Evolutionary conservation across 1,140 invertebrate species (phyloP), one percentile per base, ranked within the genome.

Genomic region (Tetragnatha versicolor): DNA sequence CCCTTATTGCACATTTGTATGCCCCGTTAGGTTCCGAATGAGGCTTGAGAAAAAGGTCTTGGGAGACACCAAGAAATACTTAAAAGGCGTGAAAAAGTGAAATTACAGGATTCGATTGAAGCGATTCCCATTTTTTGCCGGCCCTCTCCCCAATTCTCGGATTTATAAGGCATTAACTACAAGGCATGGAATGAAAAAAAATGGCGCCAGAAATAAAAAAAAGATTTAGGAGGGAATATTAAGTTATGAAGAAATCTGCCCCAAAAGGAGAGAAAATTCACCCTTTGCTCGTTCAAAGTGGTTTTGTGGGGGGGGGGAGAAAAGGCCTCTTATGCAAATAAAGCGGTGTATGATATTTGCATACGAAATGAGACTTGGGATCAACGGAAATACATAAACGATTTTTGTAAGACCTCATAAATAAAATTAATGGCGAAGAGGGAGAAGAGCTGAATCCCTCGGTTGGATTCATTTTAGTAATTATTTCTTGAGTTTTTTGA

Each of bases 361-460:
- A 68, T 68, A 68, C 39, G 31, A 49, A 68, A 68, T 68, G 65
- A 68, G 45, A n/a, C 10, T 2, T 20, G 65, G 65, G 45, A 68
- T 51, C 37, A 12, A 3, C 20, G 49, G 35, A 68, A 68, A 68
- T 68, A 68, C 65, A 39, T 49, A 68, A 68, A 68, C 42, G 65
- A 49, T 68, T 68, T 68, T 68, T 68, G 42, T 68, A 68, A 68
- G 37, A 68, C 65, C 65, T 51, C 45, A 68, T 68, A 68, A 68
- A 68, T 68, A 68, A 68, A 68, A 68, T 68, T 68, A 68, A 35
- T 20, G 45, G 31, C 12, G 65, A 33, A 68, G 33, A 68, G 12
- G 37, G 17, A 31, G 35, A 6, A 31, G 51, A 68, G 33, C 22
- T 27, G 51, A 68, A 68, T 25, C 39, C 65, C 45, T 39, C 14